These are phyloP conservation scores for Chelonus insularis DNA, from an alignment of 1,140 invertebrate genomes.

Conservation along the genomic window DNA sequence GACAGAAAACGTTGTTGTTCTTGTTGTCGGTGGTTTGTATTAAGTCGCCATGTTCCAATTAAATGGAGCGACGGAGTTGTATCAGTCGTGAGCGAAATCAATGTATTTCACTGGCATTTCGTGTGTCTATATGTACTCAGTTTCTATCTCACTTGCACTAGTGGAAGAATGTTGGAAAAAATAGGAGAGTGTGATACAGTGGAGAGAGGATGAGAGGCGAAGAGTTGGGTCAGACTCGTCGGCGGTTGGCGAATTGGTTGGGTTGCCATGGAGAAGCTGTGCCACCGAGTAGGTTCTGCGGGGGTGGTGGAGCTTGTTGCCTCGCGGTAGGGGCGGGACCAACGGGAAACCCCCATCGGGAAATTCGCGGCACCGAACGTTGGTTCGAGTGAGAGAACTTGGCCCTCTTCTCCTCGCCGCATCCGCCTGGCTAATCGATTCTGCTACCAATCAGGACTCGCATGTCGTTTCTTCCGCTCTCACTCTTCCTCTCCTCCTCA, in stretches of 20 bases:
- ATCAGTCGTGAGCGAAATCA: constrained; percentile 59
- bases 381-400: neutral
- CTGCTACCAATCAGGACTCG: constrained; percentile 34
- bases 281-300: constrained; percentile 13
- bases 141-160: constrained; percentile 6
- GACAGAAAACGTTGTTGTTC: constrained; percentile 55
- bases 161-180: neutral
- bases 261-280: constrained; percentile 39
- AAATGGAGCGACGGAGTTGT: constrained; percentile 58
- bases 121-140: constrained; percentile 4
- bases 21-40: constrained; percentile 60
- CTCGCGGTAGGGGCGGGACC: constrained; percentile 28
- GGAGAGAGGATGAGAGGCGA: constrained; percentile 30
- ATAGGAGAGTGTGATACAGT: constrained; percentile 17
- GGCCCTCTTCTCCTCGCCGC: constrained; percentile 6
- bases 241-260: constrained; percentile 56
- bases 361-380: constrained; percentile 32
- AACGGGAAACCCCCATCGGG: constrained; percentile 31
- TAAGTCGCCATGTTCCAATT: constrained; percentile 60
- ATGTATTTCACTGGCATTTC: constrained; percentile 36
- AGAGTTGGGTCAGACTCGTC: constrained; percentile 46
- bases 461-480: constrained; percentile 6
- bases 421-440: constrained; percentile 32
- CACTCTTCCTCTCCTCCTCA: neutral
- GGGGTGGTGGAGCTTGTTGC: constrained; percentile 8